Base-by-base conservation (phyloP, 1,140 invertebrate genomes). In the Ips typographus region DNA sequence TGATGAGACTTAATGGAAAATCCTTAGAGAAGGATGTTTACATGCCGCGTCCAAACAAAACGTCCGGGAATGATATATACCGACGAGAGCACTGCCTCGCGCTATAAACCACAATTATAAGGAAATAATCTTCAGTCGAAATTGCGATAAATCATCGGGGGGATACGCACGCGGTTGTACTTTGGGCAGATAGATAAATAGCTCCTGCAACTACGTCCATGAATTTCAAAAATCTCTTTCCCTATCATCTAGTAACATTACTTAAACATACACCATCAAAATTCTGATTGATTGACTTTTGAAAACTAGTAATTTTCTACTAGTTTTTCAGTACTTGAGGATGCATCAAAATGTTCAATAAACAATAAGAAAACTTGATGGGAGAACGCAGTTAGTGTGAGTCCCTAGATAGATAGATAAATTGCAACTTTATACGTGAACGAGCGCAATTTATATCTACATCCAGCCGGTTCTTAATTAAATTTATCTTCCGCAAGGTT, bases 401-500 rank as follows among this genome's bases (percentile, higher is more conserved):
- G 62, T 7, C 22, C 22, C 52, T 52, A 55, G 62, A 65, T 65
- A 65, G 62, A 55, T 64, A 64, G 59, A 61, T 61, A 61, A 66
- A 66, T 66, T 66, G 64, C 64, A 66, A 66, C 55, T 66, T 66
- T 66, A 66, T 66, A 58, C 64, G 64, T 58, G 64, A 57, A 66
- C 64, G 43, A 43, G 52, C 64, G 49, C 40, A 66, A 66, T 66
- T 66, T 66, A 66, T 66, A 66, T 66, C 64, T 66, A 66, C 64
- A 66, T 66, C 53, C 40, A 37, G 64, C 44, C 51, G 55, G 64
- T 66, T 66, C 64, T 66, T 66, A 66, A 66, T 66, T 66, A 66
- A 66, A 66, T 66, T 66, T 66, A 66, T 58, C 64, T 66, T 66
- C 64, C 37, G 40, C 64, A 37, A 40, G 42, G 58, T 43, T 44